Evolutionary conservation across 2,797 vertebrate species (phyloP), one percentile per base, ranked within the genome.

Genomic region (Salmo trutta): DNA sequence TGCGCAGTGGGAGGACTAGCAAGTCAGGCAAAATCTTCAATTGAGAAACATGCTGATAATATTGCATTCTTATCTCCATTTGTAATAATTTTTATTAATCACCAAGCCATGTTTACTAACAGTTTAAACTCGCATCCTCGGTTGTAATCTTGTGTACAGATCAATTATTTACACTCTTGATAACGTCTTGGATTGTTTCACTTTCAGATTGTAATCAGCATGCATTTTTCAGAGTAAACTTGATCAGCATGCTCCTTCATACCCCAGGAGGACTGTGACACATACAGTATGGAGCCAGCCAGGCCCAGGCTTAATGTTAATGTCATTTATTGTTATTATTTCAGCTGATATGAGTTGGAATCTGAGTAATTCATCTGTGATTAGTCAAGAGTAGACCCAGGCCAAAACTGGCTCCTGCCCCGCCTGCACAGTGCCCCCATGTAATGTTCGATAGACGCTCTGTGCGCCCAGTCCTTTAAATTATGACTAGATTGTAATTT

Each of bases 281-380:
- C 41, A 2, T 47, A 47, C 10, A 47, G 41, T 47, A 47, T 47
- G 84, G 81, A 83, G 79, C 69, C 71, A 47, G 64, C 77, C 73
- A 69, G 72, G 70, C 72, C 2, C 41, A 10, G 41, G 41, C 41
- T 85, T 84, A 77, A 87, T 85, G 76, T 84, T 67, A 65, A 47
- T 3, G 41, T 47, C 41, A 47, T 47, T 47, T 47, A 47, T 91
- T 85, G 84, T 78, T 82, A 27, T 83, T 84, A 75, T 82, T 83
- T 72, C 75, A 70, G 77, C 84, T 81, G 82, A 88, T 90, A 86
- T 79, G 77, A 79, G 59, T n/a, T 74, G 77, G 72, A 64, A 79
- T 70, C 29, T 71, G 24, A 66, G 74, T 51, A 68, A 67, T 71
- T 54, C 53, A 80, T 73, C 76, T 71, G 31, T 59, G 74, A 81